These are phyloP conservation scores for Stenichneumon culpator DNA, from an alignment of 2,888 invertebrate species.

Conservation along the genomic window DNA sequence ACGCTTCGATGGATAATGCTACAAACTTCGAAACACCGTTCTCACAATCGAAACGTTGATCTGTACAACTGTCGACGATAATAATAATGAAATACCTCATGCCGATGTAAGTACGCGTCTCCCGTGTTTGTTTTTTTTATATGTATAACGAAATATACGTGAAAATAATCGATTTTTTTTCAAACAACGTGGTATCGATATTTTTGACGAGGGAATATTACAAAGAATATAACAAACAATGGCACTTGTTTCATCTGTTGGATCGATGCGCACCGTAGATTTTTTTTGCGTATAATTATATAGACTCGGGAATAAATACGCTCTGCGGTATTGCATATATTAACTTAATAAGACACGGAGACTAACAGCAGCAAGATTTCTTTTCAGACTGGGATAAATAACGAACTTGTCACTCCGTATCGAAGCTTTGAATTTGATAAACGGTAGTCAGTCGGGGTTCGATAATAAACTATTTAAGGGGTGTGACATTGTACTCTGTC, in stretches of 20 bases:
- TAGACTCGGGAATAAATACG: constrained; percentile 12
- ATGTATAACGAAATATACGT: constrained; percentile 1
- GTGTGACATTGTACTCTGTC: constrained; percentile 2
- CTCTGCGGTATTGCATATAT: constrained; percentile 23
- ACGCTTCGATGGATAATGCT: constrained; percentile 18
- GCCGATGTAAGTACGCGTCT: constrained; percentile 9
- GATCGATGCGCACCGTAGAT: neutral
- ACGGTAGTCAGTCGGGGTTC: constrained; percentile 14
- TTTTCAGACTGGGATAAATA: constrained; percentile 28
- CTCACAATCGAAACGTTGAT: constrained; percentile 23
- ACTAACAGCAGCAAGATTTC: constrained; percentile 32
- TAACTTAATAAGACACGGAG: constrained; percentile 52
- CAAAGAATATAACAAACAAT: constrained; percentile 62
- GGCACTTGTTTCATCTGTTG: constrained; percentile 54
- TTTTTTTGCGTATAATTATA: constrained; percentile 36
- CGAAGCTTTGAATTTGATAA: neutral
- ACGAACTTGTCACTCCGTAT: constrained; percentile 7
- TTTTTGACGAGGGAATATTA: constrained; percentile 16
- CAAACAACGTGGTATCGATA: constrained; percentile 33
- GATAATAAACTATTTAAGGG: neutral
- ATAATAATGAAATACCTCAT: constrained; percentile 23
- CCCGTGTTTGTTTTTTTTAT: neutral
- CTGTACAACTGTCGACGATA: constrained; percentile 17
- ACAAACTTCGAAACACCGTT: neutral
- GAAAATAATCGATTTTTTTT: constrained; percentile 53